Base-by-base conservation (phyloP, 2,888 invertebrate genomes). In the Drosophila helvetica region DNA sequence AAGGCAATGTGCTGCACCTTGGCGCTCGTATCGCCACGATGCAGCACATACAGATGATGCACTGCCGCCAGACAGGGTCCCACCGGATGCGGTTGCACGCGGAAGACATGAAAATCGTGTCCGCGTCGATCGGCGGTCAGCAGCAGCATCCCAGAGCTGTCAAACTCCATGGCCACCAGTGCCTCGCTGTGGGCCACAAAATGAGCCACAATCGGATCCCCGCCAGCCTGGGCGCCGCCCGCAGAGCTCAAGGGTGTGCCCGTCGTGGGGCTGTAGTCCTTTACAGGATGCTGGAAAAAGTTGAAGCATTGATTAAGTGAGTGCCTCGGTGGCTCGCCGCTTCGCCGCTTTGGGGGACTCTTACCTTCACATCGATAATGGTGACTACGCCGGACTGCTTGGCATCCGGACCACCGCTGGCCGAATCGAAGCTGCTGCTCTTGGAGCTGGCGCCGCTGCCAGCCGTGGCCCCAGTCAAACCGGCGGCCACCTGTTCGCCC, bases 41-140 rank as follows among this genome's bases (percentile, higher is more conserved):
- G 98, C 74, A 99, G 93, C 38, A 98, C 96, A 90, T 99, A 99
- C 46, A 99, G 93, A 92, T 99, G 99, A 91, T 99, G 98, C 30
- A 98, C 96, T 0, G 97, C 95, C 0, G 98, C 97, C 66, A 98
- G 93, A 22, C 96, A 94, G 10, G 98, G 95, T 0, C 97, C 96
- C 55, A 96, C 95, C 0, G 98, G 97, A 93, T 99, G 99, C 0
- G 98, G 96, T 90, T 98, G 96, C 79, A 99, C 95, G 66, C 97
- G 94, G 93, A 99, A 99, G 80, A 99, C 94, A 92, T 99, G 97
- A 93, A 99, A 99, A 91, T 98, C 97, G 90, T 98, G 98, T 0
- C 98, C 99, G 25, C 97, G 94, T 79, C 95, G 95, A 92, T 98
- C 98, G 0, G 98, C 98, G 0, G 98, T 98, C 78, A 98, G 93